Evolutionary conservation across 1,140 invertebrate species (phyloP).

Genomic region (Nixonia krombeini): DNA sequence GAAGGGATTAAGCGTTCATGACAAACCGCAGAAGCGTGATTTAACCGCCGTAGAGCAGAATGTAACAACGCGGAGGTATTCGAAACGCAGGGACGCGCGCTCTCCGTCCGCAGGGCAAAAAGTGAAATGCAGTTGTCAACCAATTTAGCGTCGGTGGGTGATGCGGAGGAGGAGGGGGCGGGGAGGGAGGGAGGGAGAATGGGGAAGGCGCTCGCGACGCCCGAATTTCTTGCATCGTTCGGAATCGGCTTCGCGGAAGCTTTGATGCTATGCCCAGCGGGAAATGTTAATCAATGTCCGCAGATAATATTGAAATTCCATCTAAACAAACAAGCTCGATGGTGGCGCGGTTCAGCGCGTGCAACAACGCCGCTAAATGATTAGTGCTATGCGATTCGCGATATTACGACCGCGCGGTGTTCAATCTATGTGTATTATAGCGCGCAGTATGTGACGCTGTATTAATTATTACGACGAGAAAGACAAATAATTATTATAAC

Average conservation of each 20-base stretch:
- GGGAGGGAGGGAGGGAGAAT: no score
- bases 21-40: slow-evolving; percentile 3
- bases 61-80: no score
- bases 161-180: no score
- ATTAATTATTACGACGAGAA: slow-evolving; percentile 70
- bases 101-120: no score
- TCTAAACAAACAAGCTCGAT: slow-evolving; percentile 64
- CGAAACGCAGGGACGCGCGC: no score
- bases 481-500: slow-evolving; percentile 72
- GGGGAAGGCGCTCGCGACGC: no score
- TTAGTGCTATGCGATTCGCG: slow-evolving; percentile 54
- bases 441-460: slow-evolving; percentile 51
- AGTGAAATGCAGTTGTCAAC: background rate
- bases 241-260: background rate
- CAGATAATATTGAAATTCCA: slow-evolving; percentile 62
- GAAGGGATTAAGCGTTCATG: slow-evolving; percentile 1
- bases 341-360: slow-evolving; percentile 41
- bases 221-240: background rate
- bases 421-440: slow-evolving; percentile 47
- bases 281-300: slow-evolving; percentile 60
- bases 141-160: background rate
- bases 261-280: slow-evolving; percentile 40
- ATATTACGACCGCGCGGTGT: slow-evolving; percentile 46
- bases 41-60: background rate
- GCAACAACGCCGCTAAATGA: slow-evolving; percentile 53